A percentile compares a stretch with the other conserved stretches of the same genome.
phyloP scores from a whole-genome alignment of 2,888 invertebrate species.

The Acleris literana region DNA sequence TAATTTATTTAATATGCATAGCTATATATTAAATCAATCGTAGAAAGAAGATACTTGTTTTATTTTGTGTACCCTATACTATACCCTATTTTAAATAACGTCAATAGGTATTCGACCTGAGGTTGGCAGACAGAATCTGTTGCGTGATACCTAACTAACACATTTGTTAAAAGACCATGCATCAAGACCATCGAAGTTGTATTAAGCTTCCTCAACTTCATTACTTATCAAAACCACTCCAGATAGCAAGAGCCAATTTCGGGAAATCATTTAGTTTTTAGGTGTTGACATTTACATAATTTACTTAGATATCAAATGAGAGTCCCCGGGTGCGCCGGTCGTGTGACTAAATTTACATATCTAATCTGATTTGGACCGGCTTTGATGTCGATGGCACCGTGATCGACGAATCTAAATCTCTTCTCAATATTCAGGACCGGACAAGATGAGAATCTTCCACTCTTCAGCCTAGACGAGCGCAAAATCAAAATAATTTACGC shows the following conservation, averaged over 20 bases:
- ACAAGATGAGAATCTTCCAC: constrained; percentile 18
- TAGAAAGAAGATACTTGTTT: too few relatives aligned
- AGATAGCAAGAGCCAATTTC: constrained; percentile 4
- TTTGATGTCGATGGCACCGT: constrained; percentile 28
- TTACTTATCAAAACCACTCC: constrained; percentile 11
- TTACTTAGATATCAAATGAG: constrained; percentile 21
- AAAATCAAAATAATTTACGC: constrained; percentile 24
- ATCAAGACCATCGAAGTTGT: too few relatives aligned
- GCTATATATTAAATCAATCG: too few relatives aligned
- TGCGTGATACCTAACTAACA: too few relatives aligned
- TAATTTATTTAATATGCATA: too few relatives aligned
- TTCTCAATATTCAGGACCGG: constrained; percentile 32
- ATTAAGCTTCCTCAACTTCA: constrained; percentile 1
- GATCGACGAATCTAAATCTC: constrained; percentile 33
- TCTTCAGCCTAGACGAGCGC: constrained; percentile 1
- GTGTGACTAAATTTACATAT: constrained; percentile 29
- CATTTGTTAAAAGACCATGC: too few relatives aligned
- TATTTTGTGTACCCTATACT: too few relatives aligned
- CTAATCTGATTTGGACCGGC: constrained; percentile 34
- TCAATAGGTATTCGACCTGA: too few relatives aligned
- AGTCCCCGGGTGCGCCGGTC: constrained; percentile 13
- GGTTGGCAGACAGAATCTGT: too few relatives aligned
- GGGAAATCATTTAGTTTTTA: constrained; percentile 31
- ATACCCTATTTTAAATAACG: too few relatives aligned
- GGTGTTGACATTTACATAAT: constrained; percentile 35